Evolutionary conservation across 2,113 vertebrate genomes (phyloP), one percentile per base, ranked within the genome.

Genomic region (Agelaius phoeniceus): DNA sequence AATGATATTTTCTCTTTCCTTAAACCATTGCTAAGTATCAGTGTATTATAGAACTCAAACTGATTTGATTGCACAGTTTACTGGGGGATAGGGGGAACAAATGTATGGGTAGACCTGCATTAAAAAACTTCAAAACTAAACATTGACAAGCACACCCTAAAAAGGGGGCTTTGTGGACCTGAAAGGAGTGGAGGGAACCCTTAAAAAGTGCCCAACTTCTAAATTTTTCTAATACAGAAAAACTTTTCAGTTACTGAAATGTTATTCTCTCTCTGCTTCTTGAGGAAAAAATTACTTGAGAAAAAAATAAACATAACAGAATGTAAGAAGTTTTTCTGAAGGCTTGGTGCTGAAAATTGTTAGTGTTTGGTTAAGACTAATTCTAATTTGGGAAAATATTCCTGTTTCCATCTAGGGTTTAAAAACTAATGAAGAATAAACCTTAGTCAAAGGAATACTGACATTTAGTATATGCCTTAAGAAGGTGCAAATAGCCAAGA

Each of bases 151-250:
- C 12, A 39, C 13, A 22, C 18, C 2, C 8, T 31, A 21, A 39
- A 62, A 71, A 35, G 26, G 12, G 6, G 8, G 5, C 7, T 10
- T 19, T 59, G 39, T 61, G 28, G 14, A 69, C 46, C 51, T 81
- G 43, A 54, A 68, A 44, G 15, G 13, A 13, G 3, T 2, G 1
- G 10, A 33, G 10, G 4, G 4, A 61, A 15, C 19, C 12, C 13
- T 65, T 67, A 76, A 68, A 30, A 75, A 62, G 8, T 63, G 19
- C 21, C 3, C 6, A 39, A 63, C 26, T 62, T 44, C 3, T 41
- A 11, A 3, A 7, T 21, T 67, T 62, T 84, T 62, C 19, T 78
- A 58, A 16, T 31, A 27, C 4, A 31, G 22, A 79, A n/a, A 41
- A 79, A 13, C 17, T 51, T 75, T 39, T 35, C 26, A 51, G n/a